Evolutionary conservation across 2,888 invertebrate species (phyloP), one percentile per base, ranked within the genome.

Genomic region (Chalcosyrphus nemorum): DNA sequence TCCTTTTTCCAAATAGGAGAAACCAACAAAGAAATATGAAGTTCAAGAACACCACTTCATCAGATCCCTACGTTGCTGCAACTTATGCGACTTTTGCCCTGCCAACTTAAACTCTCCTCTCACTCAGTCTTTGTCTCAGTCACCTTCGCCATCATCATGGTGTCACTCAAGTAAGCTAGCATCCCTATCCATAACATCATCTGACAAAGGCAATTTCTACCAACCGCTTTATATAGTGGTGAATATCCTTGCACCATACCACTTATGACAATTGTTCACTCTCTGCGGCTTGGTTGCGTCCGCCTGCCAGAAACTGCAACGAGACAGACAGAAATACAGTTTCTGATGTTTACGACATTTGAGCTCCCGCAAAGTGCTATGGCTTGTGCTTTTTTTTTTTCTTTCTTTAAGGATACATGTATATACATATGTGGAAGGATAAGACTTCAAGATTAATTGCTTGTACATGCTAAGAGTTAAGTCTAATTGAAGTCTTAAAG

Each of bases 221-320:
- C 56, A 50, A 19, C 65, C 59, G 43, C 43, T 45, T 27, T 19
- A 19, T 19, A 19, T 9, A 43, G 47, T 43, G 70, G 52, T 59
- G 68, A 61, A 68, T 41, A 77, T 68, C 52, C 57, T 68, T 68
- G 35, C 76, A 52, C 43, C 68, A 57, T 52, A 74, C n/a, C 65
- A 71, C 71, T 78, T 78, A 57, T 61, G 74, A 74, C 80, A 80
- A 80, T 66, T 80, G 74, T 66, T 50, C 52, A 27, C 27, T 38
- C 65, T 52, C 13, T 35, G 17, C 17, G 57, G 47, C 41, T 68
- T 35, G 13, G 15, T 24, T 41, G n/a, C n/a, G 15, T 17, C 38
- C 19, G 57, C 15, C 13, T 56, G 65, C 38, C 27, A 7, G 41
- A 35, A 56, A 7, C 6, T 9, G 15, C 29, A 29, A 32, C 11